Evolutionary conservation across 2,888 invertebrate genomes (phyloP).

Genomic region (Entomobrya multifasciata): DNA sequence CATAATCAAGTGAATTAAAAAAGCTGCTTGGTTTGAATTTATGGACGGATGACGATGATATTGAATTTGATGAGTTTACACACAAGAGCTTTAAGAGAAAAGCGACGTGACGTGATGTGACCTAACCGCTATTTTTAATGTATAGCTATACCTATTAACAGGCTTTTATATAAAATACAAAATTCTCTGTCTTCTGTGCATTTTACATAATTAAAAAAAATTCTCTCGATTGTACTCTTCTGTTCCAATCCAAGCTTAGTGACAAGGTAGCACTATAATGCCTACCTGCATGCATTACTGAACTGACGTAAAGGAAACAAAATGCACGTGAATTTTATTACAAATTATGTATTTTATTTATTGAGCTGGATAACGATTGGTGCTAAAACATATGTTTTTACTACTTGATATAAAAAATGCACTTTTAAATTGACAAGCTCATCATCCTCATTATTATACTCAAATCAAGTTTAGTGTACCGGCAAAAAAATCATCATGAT

Average conservation of each 20-base stretch:
- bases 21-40: not conserved
- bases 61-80: not conserved
- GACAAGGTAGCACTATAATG: no score
- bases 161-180: not conserved
- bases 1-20: constrained; percentile 57
- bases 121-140: constrained; percentile 13
- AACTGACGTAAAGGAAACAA: not conserved
- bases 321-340: not conserved
- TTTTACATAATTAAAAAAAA: not conserved
- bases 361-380: not conserved
- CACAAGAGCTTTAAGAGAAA: no score
- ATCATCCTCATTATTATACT: not conserved
- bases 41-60: not conserved
- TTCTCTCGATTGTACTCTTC: no score
- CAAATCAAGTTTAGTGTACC: constrained; percentile 6
- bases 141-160: not conserved
- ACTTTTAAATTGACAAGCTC: not conserved
- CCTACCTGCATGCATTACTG: no score
- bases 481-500: no score
- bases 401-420: constrained; percentile 11
- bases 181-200: not conserved
- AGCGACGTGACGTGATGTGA: no score
- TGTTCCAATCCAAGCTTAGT: no score
- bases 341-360: not conserved
- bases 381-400: constrained; percentile 38